Conservation (phyloP, 2,797 vertebrate species). For the Psittacula derbiana region DNA sequence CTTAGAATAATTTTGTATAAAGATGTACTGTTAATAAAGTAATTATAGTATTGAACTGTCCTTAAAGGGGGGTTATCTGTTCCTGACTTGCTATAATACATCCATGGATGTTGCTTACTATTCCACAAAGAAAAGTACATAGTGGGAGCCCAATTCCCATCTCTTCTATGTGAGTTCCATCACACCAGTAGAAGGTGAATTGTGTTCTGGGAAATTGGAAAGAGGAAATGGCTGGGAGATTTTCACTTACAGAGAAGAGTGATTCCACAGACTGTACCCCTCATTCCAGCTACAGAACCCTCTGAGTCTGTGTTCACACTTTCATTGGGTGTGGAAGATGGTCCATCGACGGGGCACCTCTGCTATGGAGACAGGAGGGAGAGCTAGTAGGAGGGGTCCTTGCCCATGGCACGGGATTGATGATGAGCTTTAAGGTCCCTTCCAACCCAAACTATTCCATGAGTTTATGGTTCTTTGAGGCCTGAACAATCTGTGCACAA, state of each 20-base stretch:
- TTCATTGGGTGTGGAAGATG: neutral
- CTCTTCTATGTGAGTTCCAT: neutral
- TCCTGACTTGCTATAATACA: constrained; percentile 17
- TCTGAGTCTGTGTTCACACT: neutral
- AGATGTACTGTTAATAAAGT: constrained; percentile 49
- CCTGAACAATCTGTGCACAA: neutral
- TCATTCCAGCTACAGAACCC: neutral
- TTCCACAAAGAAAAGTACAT: neutral
- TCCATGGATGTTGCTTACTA: neutral
- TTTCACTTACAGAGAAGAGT: neutral
- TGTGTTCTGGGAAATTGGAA: neutral
- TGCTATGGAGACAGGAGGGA: neutral
- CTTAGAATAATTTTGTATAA: constrained; percentile 52
- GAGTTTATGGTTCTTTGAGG: neutral
- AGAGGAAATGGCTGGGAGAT: neutral
- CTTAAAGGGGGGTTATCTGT: constrained; percentile 28
- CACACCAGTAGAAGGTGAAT: neutral
- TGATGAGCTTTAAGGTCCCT: neutral
- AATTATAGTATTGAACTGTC: neutral
- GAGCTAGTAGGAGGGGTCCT: neutral
- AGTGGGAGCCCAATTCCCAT: neutral
- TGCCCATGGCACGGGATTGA: neutral
- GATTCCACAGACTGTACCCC: neutral
- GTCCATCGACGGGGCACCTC: neutral
- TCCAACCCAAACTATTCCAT: neutral